Conservation (phyloP, 64 coral and sea anemone species). For the Anthopleura sola region DNA sequence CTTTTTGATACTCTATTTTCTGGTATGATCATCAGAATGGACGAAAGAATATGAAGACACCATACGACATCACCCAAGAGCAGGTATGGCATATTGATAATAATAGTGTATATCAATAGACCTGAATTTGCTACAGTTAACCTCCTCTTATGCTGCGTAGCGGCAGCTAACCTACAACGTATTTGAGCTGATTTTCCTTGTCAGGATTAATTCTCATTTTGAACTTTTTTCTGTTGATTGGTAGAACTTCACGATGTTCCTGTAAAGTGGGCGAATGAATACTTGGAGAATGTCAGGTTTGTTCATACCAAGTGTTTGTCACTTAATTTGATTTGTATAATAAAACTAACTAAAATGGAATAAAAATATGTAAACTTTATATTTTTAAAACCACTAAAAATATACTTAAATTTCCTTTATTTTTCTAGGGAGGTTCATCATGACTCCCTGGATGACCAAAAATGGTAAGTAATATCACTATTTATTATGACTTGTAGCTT, state of each 20-base stretch:
- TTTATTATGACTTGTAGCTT: neutral
- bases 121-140: too few species aligned
- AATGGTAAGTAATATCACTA: constrained; percentile 36
- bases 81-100: constrained; percentile 8
- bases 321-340: too few species aligned
- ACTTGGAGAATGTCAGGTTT: constrained; percentile 92
- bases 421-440: constrained; percentile 7
- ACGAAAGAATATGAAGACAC: constrained; percentile 57
- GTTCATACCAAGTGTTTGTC: neutral
- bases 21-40: constrained; percentile 40
- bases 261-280: constrained; percentile 92
- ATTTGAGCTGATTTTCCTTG: too few species aligned
- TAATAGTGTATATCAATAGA: too few species aligned
- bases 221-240: neutral
- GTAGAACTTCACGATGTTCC: constrained; percentile 52
- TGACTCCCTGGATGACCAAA: constrained; percentile 42
- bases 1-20: too few species aligned
- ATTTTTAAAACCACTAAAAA: too few species aligned
- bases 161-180: too few species aligned
- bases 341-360: too few species aligned
- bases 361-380: too few species aligned
- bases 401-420: too few species aligned
- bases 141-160: too few species aligned
- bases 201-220: neutral
- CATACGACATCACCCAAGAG: constrained; percentile 24